Percentiles rank a stretch among this genome's conserved stretches.
Conservation (phyloP, 1,140 invertebrate genomes). For the Atta cephalotes region DNA sequence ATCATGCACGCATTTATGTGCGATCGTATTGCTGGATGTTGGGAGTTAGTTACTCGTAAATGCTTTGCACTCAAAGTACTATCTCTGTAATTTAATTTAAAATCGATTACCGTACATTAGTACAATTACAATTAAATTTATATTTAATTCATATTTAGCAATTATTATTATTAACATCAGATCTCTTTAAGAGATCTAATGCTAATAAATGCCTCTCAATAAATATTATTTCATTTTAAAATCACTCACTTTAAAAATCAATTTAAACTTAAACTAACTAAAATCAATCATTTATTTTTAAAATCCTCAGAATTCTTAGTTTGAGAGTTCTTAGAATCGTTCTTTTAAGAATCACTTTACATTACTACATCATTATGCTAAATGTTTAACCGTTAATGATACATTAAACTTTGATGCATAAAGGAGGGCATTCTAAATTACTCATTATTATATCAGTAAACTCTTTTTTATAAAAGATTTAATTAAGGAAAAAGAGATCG, state of each 20-base stretch:
- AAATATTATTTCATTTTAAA: too few species aligned
- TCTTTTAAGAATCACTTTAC: neutral
- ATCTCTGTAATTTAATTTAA: slow-evolving; percentile 7
- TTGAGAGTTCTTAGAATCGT: neutral
- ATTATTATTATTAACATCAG: neutral
- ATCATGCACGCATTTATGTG: slow-evolving; percentile 1
- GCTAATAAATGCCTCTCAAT: too few species aligned
- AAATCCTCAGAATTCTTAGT: neutral
- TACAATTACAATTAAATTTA: neutral
- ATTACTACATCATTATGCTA: neutral
- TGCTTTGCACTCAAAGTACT: neutral
- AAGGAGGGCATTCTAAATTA: neutral
- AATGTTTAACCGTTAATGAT: neutral
- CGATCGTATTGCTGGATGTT: slow-evolving; percentile 17
- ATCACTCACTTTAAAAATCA: too few species aligned
- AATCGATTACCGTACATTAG: neutral
- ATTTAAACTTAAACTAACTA: neutral
- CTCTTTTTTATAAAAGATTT: neutral
- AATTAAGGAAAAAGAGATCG: neutral
- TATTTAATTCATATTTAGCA: neutral
- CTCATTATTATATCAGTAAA: neutral
- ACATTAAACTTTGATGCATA: too few species aligned
- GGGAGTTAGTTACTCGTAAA: slow-evolving; percentile 11
- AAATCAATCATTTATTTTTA: neutral
- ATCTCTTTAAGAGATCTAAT: neutral